phyloP scores from a whole-genome alignment of 1,140 invertebrate species.

The Archivesica marissinica region DNA sequence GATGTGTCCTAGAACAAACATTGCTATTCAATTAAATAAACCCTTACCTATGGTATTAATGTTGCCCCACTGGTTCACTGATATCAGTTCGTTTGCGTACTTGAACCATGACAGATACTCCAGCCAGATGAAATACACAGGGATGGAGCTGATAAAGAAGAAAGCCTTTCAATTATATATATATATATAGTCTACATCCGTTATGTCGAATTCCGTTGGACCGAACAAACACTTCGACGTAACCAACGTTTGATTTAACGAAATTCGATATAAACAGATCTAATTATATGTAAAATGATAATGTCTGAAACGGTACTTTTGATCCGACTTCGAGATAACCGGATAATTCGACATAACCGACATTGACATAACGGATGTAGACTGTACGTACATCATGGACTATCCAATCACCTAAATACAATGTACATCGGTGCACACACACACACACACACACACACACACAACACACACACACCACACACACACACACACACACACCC shows the following conservation, averaged over 20 bases:
- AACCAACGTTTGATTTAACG: too few relatives aligned
- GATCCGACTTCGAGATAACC: background rate
- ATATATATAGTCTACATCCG: background rate
- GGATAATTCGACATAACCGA: too few relatives aligned
- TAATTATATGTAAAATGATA: background rate
- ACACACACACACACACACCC: too few relatives aligned
- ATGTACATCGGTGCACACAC: too few relatives aligned
- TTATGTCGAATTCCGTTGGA: background rate
- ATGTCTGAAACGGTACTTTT: background rate
- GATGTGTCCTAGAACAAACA: background rate
- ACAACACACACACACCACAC: too few relatives aligned
- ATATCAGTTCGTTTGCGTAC: constrained; percentile 95
- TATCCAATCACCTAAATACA: too few relatives aligned
- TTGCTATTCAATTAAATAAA: background rate
- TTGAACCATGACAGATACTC: constrained; percentile 98
- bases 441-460: too few relatives aligned
- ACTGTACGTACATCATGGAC: too few relatives aligned
- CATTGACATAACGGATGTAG: too few relatives aligned
- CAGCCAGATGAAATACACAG: constrained; percentile 94
- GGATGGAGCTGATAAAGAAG: constrained; percentile 85
- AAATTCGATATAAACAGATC: background rate
- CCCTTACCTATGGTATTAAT: constrained; percentile 79
- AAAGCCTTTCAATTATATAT: background rate
- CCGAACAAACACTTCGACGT: too few relatives aligned
- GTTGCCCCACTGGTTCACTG: constrained; percentile 96